These are phyloP conservation scores for Acheta domesticus DNA, from an alignment of 2,888 invertebrate species.

Conservation along the genomic window DNA sequence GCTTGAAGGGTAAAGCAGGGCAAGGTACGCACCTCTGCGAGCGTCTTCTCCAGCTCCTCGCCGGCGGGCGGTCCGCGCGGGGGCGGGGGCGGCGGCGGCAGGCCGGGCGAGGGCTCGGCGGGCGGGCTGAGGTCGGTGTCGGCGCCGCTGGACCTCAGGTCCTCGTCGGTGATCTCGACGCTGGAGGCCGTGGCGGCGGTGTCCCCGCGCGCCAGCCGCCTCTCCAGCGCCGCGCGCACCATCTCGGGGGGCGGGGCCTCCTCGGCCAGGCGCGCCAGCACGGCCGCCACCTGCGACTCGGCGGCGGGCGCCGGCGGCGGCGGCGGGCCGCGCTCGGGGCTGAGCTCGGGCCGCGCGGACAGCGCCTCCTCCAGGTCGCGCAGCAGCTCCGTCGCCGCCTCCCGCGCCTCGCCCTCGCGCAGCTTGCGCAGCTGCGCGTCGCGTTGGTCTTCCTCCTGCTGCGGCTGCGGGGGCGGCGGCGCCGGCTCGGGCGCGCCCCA, in stretches of 20 bases:
- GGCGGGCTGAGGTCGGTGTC: constrained; percentile 56
- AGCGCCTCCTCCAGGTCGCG: background rate
- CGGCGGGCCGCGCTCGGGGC: constrained; percentile 23
- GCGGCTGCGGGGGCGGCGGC: background rate
- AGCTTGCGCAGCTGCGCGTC: background rate
- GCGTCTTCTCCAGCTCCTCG: constrained; percentile 52
- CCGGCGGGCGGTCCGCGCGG: constrained; percentile 22
- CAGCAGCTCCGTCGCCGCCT: background rate
- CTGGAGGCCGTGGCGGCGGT: constrained; percentile 54
- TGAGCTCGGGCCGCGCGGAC: background rate
- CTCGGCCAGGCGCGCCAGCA: constrained; percentile 49
- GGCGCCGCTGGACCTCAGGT: constrained; percentile 65
- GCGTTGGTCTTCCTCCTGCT: background rate
- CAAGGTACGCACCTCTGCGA: constrained; percentile 56
- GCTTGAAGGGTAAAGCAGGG: too few species aligned
- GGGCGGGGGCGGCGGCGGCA: background rate
- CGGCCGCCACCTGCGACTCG: constrained; percentile 47
- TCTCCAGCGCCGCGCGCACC: background rate
- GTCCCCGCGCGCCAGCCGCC: background rate
- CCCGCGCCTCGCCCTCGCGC: background rate
- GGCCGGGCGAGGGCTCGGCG: constrained; percentile 27
- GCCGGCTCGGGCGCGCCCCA: constrained; percentile 50
- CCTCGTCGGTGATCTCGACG: constrained; percentile 60
- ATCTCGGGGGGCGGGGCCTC: constrained; percentile 39
- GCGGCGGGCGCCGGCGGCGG: constrained; percentile 41